phyloP scores from a whole-genome alignment of 1,140 invertebrate genomes.

The Periplaneta americana region DNA sequence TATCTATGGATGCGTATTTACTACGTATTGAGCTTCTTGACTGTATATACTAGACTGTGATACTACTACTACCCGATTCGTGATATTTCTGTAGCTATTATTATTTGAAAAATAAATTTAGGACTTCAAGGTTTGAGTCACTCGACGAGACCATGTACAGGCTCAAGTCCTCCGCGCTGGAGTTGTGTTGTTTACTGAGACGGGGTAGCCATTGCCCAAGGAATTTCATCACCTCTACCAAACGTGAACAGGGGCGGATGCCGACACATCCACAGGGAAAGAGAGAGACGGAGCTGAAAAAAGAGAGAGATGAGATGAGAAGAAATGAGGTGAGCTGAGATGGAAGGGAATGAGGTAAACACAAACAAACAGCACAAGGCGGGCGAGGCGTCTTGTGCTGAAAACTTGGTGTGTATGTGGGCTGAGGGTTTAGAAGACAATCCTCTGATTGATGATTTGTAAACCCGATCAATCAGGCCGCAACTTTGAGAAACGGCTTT shows the following conservation, averaged over 20 bases:
- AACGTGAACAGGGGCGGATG: neutral
- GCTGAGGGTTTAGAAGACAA: conserved; percentile 3
- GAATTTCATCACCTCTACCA: neutral
- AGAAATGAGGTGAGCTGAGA: conserved; percentile 3
- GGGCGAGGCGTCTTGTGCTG: neutral
- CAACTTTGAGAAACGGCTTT: neutral
- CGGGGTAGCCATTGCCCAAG: neutral
- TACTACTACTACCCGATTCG: no score
- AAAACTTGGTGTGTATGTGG: neutral
- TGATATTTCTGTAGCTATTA: no score
- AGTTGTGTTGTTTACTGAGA: neutral
- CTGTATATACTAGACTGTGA: no score
- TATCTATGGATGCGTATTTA: no score
- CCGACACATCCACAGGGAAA: neutral
- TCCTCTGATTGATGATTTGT: conserved; percentile 16
- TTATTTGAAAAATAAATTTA: no score
- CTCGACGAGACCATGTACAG: no score
- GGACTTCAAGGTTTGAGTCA: no score
- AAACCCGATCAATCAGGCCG: conserved; percentile 13
- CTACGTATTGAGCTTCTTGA: no score
- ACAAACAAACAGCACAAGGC: conserved; percentile 5
- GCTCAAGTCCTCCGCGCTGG: no score
- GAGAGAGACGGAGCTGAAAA: neutral
- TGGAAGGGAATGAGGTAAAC: neutral
- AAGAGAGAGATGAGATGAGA: neutral